Evolutionary conservation across 2,797 vertebrate genomes (phyloP).

Genomic region (Gorsachius magnificus): DNA sequence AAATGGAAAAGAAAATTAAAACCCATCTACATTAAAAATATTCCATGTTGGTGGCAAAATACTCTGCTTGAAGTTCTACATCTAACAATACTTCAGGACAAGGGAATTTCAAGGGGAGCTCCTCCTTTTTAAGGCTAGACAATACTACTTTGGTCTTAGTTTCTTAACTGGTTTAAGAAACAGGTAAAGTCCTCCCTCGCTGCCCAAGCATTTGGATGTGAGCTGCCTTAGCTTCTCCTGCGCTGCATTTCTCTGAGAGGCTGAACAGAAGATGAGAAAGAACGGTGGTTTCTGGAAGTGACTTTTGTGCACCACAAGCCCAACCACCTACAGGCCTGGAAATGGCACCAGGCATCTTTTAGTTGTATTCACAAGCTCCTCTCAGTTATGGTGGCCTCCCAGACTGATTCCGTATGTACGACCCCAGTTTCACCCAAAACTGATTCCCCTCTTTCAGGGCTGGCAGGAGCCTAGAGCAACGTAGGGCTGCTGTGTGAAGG

Average conservation of each 20-base stretch:
- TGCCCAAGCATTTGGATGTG: background rate
- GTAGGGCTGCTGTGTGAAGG: background rate
- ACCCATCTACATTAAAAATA: accelerated
- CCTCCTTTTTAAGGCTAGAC: background rate
- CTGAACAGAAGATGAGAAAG: background rate
- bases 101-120: background rate
- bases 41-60: background rate
- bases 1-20: background rate
- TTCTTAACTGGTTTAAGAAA: background rate
- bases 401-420: background rate
- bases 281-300: background rate
- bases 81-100: background rate
- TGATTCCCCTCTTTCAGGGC: background rate
- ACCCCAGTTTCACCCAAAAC: background rate
- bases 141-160: background rate
- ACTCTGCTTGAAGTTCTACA: background rate
- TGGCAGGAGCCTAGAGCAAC: background rate
- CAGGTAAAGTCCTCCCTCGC: background rate
- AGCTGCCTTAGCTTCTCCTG: background rate
- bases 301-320: background rate
- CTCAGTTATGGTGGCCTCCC: background rate
- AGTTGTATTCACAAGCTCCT: background rate
- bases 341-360: background rate
- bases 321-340: background rate
- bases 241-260: background rate